Conservation (phyloP, 2,797 vertebrate species). For the Steatocranus sp. region DNA sequence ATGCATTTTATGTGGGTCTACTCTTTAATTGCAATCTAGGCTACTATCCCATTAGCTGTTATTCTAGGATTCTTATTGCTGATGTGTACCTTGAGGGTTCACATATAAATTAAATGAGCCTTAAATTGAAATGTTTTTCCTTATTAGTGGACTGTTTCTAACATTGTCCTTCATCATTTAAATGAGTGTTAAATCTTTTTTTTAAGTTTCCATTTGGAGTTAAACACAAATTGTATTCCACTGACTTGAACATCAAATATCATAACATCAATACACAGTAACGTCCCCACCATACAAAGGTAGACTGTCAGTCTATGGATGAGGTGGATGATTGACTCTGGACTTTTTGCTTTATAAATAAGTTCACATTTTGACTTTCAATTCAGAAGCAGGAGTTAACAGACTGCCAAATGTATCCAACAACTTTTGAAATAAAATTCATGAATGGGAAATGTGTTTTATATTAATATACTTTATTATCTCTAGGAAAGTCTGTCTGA, state of each 20-base stretch:
- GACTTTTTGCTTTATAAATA: background rate
- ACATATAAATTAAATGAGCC: conserved; percentile 51
- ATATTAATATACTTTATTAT: background rate
- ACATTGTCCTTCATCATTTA: background rate
- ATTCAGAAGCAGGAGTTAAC: background rate
- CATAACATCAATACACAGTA: background rate
- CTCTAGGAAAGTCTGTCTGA: background rate
- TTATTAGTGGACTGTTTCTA: background rate
- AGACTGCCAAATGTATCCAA: conserved; percentile 18
- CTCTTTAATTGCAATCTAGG: conserved; percentile 9
- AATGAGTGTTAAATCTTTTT: background rate
- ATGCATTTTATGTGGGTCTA: conserved; percentile 31
- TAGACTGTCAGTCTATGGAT: background rate
- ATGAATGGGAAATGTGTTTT: background rate
- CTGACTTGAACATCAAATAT: background rate
- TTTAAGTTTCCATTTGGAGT: background rate
- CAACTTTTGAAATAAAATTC: conserved; percentile 33
- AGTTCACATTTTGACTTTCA: background rate
- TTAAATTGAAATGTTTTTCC: conserved; percentile 32
- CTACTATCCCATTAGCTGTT: background rate
- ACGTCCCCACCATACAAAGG: background rate
- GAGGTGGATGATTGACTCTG: background rate
- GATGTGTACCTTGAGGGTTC: conserved; percentile 59
- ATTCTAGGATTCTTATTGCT: conserved; percentile 36
- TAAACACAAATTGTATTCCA: background rate